Evolutionary conservation across 2,888 invertebrate genomes (phyloP), one percentile per base, ranked within the genome.

Genomic region (Piscicola geometra): DNA sequence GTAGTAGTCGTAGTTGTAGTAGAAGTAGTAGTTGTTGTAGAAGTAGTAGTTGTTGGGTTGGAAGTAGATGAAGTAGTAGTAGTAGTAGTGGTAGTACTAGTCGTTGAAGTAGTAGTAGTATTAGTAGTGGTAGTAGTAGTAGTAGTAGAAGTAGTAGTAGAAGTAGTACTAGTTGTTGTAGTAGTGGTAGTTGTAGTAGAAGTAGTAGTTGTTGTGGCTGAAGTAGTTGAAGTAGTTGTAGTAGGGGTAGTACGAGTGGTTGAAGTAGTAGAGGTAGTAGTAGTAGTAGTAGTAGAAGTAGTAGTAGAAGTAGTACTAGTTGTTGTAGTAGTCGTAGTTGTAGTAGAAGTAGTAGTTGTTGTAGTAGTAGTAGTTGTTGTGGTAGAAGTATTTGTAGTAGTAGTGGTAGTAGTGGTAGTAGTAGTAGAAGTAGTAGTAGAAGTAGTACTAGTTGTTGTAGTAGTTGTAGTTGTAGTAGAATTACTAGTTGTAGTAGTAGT

Each of bases 111-210:
- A 67, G 67, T 35, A 67, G 67, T 35, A 67, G 67, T 67, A 67
- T 5, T 67, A 67, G 67, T 67, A 67, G 67, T 67, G 30, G 67
- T 67, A 67, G 67, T 67, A 67, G 67, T 67, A 67, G 67, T 35
- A 67, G 67, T 35, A 67, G 67, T 67, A 67, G 35, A 28, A 67
- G 67, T 67, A 67, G 67, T 67, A 67, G 67, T 67, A 30, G 67
- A 28, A 67, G 67, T 67, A 67, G 30, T 35, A 67, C 30, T 35
- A 67, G 67, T 9, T 28, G 67, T 67, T 28, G 35, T 67, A 67
- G 67, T 67, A 67, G 67, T 35, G 28, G 67, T 35, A 67, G 67
- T 35, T 28, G 67, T 35, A 67, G 67, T 67, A 67, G 35, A 28
- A 67, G 35, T 67, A 67, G 67, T 67, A 67, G 67, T 67, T 28